Base-by-base conservation (phyloP, 2,888 invertebrate species). In the Bembecia ichneumoniformis region DNA sequence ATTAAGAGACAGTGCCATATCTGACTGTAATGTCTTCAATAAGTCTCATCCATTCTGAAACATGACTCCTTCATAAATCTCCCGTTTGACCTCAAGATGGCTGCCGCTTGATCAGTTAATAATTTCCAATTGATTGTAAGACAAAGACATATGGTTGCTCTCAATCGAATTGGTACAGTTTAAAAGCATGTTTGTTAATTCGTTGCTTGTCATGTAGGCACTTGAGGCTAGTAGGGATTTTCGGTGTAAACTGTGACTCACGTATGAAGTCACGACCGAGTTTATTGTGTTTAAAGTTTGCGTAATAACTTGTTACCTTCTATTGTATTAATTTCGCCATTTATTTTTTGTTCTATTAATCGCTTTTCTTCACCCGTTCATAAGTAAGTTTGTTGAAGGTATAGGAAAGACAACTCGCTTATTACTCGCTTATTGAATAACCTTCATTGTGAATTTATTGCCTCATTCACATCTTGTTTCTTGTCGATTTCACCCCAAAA, bases 51-150 rank as follows among this genome's bases (percentile, higher is more conserved):
- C 46, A 50, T 46, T 46, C 49, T 49, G 52, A 49, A 54, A 52
- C 54, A 46, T 46, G 47, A 54, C 35, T 50, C 52, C 46, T 15
- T 44, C 63, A 63, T 66, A 64, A 69, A 71, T 64, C 69, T 56
- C 58, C 68, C 64, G 63, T 65, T 74, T 68, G 69, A 69, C 64
- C 66, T 55, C 56, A 54, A 58, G 57, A 64, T 59, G 64, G 63
- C 64, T 64, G 59, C 60, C 58, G 58, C 63, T 72, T 69, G 72
- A 74, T 78, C 66, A 72, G 60, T 65, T 69, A 76, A 78, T 75
- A 68, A 70, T 62, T 65, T 68, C 69, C 73, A 78, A 79, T 81
- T 79, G 73, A 68, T 69, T 59, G 58, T 48, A 51, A 65, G 43
- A 51, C 54, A 44, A 47, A 49, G 52, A 51, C 54, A 51, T 48